phyloP scores from a whole-genome alignment of 2,113 vertebrate species.

The Rattus rattus region DNA sequence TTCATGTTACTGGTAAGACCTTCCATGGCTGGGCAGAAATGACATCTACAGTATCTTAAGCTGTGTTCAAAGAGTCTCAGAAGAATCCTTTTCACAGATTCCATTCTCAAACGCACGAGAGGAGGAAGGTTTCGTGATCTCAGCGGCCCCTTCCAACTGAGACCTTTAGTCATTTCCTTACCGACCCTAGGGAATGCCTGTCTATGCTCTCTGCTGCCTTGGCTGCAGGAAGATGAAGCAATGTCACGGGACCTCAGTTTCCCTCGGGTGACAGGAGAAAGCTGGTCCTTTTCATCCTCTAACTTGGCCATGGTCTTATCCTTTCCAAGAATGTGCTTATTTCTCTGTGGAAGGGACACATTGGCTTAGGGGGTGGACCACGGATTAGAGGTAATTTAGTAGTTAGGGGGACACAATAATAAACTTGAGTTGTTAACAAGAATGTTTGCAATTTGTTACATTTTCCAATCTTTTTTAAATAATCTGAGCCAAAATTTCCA shows the following conservation, averaged over 20 bases:
- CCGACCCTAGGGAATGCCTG: rapidly evolving
- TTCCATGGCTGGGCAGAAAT: background rate
- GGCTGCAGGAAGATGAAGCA: background rate
- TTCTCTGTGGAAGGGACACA: background rate
- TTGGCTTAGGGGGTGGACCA: too few relatives aligned
- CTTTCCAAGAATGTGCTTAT: background rate
- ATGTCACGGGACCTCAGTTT: rapidly evolving
- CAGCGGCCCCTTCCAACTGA: background rate
- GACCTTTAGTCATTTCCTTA: background rate
- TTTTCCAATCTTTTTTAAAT: background rate
- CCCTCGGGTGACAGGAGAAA: too few relatives aligned
- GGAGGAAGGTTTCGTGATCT: background rate
- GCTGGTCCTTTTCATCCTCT: background rate
- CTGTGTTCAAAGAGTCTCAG: background rate
- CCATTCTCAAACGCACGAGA: background rate
- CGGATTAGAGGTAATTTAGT: background rate
- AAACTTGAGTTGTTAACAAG: background rate
- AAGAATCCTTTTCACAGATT: background rate
- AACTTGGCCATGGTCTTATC: background rate
- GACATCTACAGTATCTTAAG: background rate
- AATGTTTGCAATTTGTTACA: background rate
- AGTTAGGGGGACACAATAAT: background rate
- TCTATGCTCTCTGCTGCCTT: background rate
- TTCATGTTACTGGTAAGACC: rapidly evolving
- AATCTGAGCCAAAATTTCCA: background rate